These are phyloP conservation scores for Oreotragus oreotragus DNA, from an alignment of 2,113 vertebrate genomes.

Conservation along the genomic window DNA sequence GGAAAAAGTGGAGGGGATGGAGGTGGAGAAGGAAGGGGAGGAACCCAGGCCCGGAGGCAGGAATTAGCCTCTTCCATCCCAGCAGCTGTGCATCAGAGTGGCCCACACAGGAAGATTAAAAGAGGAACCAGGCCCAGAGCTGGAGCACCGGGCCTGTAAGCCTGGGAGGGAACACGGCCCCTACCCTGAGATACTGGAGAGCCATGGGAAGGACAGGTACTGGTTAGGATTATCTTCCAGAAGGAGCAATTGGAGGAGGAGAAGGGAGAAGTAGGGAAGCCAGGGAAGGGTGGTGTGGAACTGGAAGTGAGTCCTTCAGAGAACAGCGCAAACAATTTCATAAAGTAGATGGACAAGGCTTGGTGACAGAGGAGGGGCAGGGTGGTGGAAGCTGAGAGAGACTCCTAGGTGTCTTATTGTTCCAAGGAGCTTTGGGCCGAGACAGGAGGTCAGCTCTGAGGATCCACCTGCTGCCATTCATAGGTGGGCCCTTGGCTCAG, in stretches of 20 bases:
- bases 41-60: background rate
- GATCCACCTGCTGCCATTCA: background rate
- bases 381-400: background rate
- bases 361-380: background rate
- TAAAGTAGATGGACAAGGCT: background rate
- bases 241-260: background rate
- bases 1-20: background rate
- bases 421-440: background rate
- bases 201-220: background rate
- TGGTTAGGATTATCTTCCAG: background rate
- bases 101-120: background rate
- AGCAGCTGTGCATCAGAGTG: background rate
- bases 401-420: background rate
- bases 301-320: background rate
- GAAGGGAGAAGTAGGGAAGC: background rate
- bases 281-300: background rate
- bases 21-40: background rate
- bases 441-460: background rate
- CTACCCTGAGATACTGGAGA: background rate
- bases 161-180: background rate
- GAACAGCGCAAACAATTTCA: background rate
- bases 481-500: background rate
- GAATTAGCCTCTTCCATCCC: background rate
- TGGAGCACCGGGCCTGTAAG: background rate
- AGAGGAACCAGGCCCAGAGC: background rate